These are phyloP conservation scores for Rana temporaria DNA, from an alignment of 2,113 vertebrate species.

Conservation along the genomic window DNA sequence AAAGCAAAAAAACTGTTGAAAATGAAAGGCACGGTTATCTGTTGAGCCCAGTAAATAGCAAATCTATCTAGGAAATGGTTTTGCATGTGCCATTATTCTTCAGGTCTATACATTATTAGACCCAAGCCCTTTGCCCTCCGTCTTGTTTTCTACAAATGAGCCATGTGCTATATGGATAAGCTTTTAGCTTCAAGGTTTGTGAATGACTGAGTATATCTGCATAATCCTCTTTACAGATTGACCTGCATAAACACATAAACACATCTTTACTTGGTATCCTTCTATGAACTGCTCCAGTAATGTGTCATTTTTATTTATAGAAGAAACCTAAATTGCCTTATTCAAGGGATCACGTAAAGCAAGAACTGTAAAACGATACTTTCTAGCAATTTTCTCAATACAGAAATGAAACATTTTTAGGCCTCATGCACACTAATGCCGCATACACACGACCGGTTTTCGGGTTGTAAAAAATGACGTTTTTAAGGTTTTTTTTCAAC, in stretches of 20 bases:
- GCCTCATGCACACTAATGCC: too few relatives aligned
- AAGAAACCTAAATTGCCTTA: not conserved
- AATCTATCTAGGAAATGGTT: not conserved
- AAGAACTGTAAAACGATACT: too few relatives aligned
- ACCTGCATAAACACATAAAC: constrained; percentile 71
- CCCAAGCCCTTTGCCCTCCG: too few relatives aligned
- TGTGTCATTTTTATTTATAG: constrained; percentile 22
- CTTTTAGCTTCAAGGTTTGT: constrained; percentile 62
- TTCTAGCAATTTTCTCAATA: too few relatives aligned
- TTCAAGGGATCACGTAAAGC: too few relatives aligned
- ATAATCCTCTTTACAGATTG: constrained; percentile 87
- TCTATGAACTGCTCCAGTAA: constrained; percentile 62
- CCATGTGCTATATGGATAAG: constrained; percentile 26
- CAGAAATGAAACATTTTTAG: too few relatives aligned
- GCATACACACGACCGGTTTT: too few relatives aligned
- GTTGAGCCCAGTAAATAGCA: not conserved
- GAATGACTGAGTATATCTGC: constrained; percentile 67
- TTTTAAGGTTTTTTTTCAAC: too few relatives aligned
- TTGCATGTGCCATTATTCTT: constrained; percentile 1
- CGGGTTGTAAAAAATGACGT: too few relatives aligned
- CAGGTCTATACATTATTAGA: not conserved
- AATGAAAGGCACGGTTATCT: too few relatives aligned
- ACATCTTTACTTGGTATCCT: constrained; percentile 68
- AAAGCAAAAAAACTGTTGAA: too few relatives aligned
- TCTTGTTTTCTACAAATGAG: constrained; percentile 16